phyloP scores from a whole-genome alignment of 2,888 invertebrate species.

The Marasmarcha lunaedactyla region DNA sequence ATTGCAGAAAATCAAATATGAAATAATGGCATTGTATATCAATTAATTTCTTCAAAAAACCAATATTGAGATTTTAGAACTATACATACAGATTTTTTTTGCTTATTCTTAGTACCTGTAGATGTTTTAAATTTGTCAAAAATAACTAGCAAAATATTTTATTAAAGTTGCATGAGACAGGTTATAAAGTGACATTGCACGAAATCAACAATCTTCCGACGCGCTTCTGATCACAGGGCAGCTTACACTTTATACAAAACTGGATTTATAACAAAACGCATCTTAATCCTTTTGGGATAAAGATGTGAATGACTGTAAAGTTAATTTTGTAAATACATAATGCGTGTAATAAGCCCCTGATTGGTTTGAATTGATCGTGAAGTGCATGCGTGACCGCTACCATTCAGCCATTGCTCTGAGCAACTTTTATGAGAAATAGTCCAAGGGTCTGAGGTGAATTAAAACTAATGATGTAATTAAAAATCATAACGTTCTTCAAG shows the following conservation, averaged over 20 bases:
- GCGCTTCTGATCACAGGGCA: constrained; percentile 24
- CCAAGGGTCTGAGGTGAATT: constrained; percentile 44
- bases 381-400: constrained; percentile 62
- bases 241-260: neutral
- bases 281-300: constrained; percentile 23
- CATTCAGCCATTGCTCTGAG: constrained; percentile 36
- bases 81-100: too few species aligned
- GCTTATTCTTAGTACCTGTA: too few species aligned
- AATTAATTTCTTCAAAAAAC: too few species aligned
- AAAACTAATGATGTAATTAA: constrained; percentile 64
- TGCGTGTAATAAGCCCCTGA: constrained; percentile 66
- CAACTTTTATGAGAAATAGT: constrained; percentile 50
- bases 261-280: constrained; percentile 15
- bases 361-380: constrained; percentile 67
- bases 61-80: too few species aligned
- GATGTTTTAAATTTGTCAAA: too few species aligned
- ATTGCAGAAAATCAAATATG: too few species aligned
- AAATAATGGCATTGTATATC: too few species aligned
- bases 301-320: constrained; percentile 18
- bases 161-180: too few species aligned
- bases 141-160: too few species aligned
- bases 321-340: constrained; percentile 43
- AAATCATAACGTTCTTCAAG: constrained; percentile 38
- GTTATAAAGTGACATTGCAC: constrained; percentile 42
- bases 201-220: constrained; percentile 43